Base-by-base conservation (phyloP, 2,888 invertebrate species). In the Drosophila rubida region DNA sequence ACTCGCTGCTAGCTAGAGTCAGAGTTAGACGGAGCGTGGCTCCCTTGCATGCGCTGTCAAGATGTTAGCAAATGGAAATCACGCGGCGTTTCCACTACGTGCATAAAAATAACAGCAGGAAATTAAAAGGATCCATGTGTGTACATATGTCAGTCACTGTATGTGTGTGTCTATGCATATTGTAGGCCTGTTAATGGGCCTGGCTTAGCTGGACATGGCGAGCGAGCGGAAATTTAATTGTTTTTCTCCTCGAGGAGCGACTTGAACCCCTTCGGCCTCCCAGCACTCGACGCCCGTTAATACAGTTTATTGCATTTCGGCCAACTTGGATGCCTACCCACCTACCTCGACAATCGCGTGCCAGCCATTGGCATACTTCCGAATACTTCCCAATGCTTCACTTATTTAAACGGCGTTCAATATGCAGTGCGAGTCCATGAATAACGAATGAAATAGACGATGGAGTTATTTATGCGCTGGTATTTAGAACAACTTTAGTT, bases 91-190 rank as follows among this genome's bases (percentile, higher is more conserved):
- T 63, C 44, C 66, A 54, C 66, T 62, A 73, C 74, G 69, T 72
- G 81, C 70, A 82, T 80, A 69, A 78, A 83, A 84, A 75, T 80
- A 83, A 86, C 86, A 86, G 86, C 84, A 86, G 86, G 83, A 84
- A 86, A 86, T 86, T 78, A 84, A 84, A 82, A 85, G 85, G 82
- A 85, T 82, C 75, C 80, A 69, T 71, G 53, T 58, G 78, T 55
- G 7, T 45, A 27, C 44, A 63, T 25, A 30, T 64, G 54, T 60
- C 23, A 46, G 9, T 32, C 32, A 19, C 9, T 39, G 27, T 63
- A 14, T 37, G 14, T 54, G 42, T 51, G 13, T 44, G 30, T 46
- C 27, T 32, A 30, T 51, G 59, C 53, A 65, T 62, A 66, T 59
- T 61, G 46, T 59, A 57, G 50, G 69, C 69, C 72, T 78, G 69